Conservation (phyloP, 2,113 vertebrate species). For the Progne subis region DNA sequence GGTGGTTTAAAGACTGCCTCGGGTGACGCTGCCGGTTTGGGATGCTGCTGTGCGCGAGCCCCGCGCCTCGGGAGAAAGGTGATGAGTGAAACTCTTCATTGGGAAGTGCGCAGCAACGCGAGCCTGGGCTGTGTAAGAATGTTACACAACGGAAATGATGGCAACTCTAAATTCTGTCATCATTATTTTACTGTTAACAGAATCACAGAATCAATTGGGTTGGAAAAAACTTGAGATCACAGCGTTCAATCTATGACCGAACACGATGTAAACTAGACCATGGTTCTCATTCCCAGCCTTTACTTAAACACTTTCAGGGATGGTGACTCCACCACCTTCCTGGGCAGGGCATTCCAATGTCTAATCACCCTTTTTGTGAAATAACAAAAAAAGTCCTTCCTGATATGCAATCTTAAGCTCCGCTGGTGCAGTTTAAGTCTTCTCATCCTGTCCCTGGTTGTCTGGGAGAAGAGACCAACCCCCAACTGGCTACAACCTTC, state of each 20-base stretch:
- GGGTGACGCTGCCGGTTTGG: background rate
- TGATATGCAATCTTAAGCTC: background rate
- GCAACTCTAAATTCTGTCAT: fast-evolving
- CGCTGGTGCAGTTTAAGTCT: background rate
- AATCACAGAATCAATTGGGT: background rate
- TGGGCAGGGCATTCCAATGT: background rate
- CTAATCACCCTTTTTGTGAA: background rate
- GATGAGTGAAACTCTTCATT: fast-evolving
- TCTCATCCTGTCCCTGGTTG: background rate
- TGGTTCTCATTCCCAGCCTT: background rate
- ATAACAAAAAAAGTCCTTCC: background rate
- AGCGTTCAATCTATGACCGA: background rate
- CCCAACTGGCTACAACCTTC: background rate
- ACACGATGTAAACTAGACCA: background rate
- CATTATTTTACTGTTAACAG: background rate
- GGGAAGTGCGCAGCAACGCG: fast-evolving
- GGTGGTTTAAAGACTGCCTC: no score
- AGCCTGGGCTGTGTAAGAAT: background rate
- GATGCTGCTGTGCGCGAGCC: fast-evolving
- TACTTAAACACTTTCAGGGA: background rate
- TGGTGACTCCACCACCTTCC: background rate
- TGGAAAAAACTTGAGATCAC: background rate
- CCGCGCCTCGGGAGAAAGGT: fast-evolving
- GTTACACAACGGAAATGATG: background rate
- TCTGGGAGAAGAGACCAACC: background rate